phyloP scores from a whole-genome alignment of 30 jellyfish, hydroid and myxozoan species.

The Aurelia coerulea region DNA sequence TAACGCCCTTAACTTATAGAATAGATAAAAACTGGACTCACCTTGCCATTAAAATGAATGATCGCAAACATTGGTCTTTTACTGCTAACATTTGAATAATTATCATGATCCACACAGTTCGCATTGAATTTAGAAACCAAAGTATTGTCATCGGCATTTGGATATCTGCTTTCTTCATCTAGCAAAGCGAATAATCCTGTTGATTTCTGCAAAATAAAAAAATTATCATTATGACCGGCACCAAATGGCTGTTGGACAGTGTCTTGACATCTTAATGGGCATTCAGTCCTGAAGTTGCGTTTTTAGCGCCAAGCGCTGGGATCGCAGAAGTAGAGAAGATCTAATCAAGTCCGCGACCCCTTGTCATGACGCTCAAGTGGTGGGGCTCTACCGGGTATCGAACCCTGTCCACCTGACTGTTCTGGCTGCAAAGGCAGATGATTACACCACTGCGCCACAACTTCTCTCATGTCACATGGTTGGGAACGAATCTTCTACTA shows the following conservation, averaged over 20 bases:
- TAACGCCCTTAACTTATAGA: too few species aligned
- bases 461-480: too few species aligned
- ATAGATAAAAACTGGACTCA: background rate
- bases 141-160: conserved; percentile 90
- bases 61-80: conserved; percentile 75
- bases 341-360: too few species aligned
- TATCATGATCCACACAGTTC: conserved; percentile 70
- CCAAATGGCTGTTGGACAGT: background rate
- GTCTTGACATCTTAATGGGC: background rate
- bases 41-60: conserved; percentile 80
- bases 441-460: too few species aligned
- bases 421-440: too few species aligned
- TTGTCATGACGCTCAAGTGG: too few species aligned
- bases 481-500: too few species aligned
- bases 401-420: too few species aligned
- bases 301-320: too few species aligned
- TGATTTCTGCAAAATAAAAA: conserved; percentile 69
- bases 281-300: too few species aligned
- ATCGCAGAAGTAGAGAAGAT: too few species aligned
- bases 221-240: background rate
- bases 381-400: too few species aligned
- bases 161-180: conserved; percentile 91
- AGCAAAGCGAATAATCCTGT: conserved; percentile 82
- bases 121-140: conserved; percentile 85
- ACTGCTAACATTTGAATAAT: conserved; percentile 52